phyloP scores from a whole-genome alignment of 2,113 vertebrate genomes.

The Dasyornis broadbenti region DNA sequence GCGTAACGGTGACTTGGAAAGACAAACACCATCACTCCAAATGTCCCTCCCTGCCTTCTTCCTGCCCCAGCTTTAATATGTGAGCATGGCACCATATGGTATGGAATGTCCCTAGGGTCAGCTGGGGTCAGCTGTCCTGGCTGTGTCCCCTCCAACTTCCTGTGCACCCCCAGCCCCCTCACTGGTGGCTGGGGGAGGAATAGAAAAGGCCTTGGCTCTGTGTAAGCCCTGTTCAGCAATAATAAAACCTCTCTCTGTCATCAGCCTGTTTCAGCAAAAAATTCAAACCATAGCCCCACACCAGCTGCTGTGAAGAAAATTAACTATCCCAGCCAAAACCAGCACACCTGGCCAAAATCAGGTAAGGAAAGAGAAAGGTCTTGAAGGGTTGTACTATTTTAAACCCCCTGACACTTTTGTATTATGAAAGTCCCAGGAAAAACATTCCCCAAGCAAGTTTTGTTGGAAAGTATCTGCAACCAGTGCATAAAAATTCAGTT shows the following conservation, averaged over 20 bases:
- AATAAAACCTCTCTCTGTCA: not conserved
- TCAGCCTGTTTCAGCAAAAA: not conserved
- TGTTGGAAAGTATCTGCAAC: not conserved
- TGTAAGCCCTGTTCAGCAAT: not conserved
- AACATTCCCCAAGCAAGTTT: not conserved
- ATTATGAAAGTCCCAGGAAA: not conserved
- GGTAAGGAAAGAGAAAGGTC: not conserved
- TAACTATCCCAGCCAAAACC: not conserved
- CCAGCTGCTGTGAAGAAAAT: not conserved
- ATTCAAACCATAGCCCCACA: not conserved
- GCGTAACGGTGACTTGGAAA: not conserved
- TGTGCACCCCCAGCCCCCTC: not conserved
- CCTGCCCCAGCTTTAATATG: not conserved
- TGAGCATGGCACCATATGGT: not conserved
- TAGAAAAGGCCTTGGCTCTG: not conserved
- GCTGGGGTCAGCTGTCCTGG: not conserved
- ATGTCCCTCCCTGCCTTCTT: not conserved
- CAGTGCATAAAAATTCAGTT: not conserved
- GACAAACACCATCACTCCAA: not conserved
- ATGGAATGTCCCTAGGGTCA: not conserved
- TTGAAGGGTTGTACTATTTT: not conserved
- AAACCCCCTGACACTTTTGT: not conserved
- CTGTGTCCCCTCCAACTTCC: not conserved
- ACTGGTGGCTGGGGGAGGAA: rapidly evolving
- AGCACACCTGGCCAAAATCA: not conserved